Base-by-base conservation (phyloP, 2,888 invertebrate species). In the Philhelius pedissequus region DNA sequence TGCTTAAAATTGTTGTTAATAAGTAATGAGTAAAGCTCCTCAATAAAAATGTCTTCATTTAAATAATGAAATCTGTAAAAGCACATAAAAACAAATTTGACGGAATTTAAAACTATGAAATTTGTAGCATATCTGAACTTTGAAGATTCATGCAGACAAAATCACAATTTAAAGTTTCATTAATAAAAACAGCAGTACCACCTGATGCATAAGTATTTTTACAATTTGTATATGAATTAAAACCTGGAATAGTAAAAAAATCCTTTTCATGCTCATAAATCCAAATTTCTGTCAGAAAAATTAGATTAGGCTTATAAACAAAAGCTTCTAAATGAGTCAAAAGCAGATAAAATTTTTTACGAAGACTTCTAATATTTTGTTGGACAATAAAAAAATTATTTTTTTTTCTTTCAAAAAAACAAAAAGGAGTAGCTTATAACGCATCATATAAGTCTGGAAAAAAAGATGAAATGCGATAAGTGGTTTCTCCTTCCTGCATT, bases 351-450 rank as follows among this genome's bases (percentile, higher is more conserved):
- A 60, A 50, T 7, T 60, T 71, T 60, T 45, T 58, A 3, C 71
- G 50, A 18, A 73, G 4, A 35, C 73, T 74, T 22, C 64, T 22
- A 54, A 62, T 64, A 32, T 64, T 73, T 62, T 73, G 70, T n/a
- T 73, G 40, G n/a, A 62, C 43, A 40, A 70, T 38, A 25, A 35
- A 60, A 15, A 48, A 50, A 27, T 27, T n/a, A 62, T 25, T 27
- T 43, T 62, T 18, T 38, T 43, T 43, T 43, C 13, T 58, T 5
- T 58, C 38, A 58, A 38, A 58, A 20, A 18, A 32, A 13, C 58
- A 58, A 58, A 58, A 43, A 40, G 25, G 40, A 62, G 40, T 27
- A n/a, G 43, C 40, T 27, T 43, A 40, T 25, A 15, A 40, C 27
- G 15, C 27, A 13, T 43, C 11, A 62, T 40, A 32, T 54, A 54